phyloP scores from a whole-genome alignment of 2,797 vertebrate genomes.

The Ispidina picta region DNA sequence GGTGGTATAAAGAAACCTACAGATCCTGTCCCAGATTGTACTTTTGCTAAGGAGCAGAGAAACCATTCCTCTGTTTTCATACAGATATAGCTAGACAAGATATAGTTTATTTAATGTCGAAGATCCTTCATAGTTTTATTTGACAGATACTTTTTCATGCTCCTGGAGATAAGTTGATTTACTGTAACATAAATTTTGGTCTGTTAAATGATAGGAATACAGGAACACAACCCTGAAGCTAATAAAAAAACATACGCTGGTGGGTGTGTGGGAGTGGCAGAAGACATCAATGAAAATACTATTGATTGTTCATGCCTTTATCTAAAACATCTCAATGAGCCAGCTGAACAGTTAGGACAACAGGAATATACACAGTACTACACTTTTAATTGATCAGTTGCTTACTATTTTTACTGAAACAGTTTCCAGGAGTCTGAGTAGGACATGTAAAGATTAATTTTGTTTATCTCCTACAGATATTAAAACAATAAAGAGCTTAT shows the following conservation, averaged over 20 bases:
- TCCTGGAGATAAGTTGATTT: not conserved
- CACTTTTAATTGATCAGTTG: not conserved
- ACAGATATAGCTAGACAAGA: not conserved
- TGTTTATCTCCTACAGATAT: constrained; percentile 28
- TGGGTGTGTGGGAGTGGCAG: not conserved
- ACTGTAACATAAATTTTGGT: not conserved
- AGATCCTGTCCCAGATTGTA: not conserved
- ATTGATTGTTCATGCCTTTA: not conserved
- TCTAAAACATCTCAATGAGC: not conserved
- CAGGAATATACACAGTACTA: not conserved
- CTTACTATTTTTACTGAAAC: not conserved
- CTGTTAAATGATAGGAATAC: not conserved
- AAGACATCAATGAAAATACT: not conserved
- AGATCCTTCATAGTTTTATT: not conserved
- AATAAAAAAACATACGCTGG: not conserved
- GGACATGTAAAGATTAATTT: not conserved
- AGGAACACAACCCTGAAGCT: not conserved
- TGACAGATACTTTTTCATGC: not conserved
- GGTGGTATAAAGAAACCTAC: not conserved
- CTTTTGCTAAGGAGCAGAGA: not conserved
- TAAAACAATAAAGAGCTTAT: not conserved
- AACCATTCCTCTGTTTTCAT: not conserved
- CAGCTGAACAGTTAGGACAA: not conserved
- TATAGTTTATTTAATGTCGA: not conserved
- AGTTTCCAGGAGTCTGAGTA: not conserved